Evolutionary conservation across 2,888 invertebrate species (phyloP).

Genomic region (Apocheima hispidaria): DNA sequence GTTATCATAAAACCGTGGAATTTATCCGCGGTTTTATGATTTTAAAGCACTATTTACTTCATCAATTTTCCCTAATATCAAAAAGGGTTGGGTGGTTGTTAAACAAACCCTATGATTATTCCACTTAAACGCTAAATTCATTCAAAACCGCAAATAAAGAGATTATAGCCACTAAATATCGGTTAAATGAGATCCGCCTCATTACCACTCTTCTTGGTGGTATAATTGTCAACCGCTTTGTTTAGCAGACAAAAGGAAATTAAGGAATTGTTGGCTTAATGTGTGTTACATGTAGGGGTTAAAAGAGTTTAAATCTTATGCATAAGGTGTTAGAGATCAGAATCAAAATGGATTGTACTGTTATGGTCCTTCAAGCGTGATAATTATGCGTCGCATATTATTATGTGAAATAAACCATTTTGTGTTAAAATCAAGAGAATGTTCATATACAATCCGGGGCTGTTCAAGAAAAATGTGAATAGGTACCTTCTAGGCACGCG

Average conservation of each 20-base stretch:
- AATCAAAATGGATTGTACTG: slow-evolving; percentile 9
- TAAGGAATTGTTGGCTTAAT: slow-evolving; percentile 40
- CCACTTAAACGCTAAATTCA: slow-evolving; percentile 7
- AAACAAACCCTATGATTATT: slow-evolving; percentile 11
- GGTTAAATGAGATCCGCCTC: slow-evolving; percentile 37
- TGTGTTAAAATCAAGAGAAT: background rate
- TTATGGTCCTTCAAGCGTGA: slow-evolving; percentile 13
- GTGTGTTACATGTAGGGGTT: slow-evolving; percentile 21
- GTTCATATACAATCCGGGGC: background rate
- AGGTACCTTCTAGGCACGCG: no score
- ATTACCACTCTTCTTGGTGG: slow-evolving; percentile 43
- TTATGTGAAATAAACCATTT: slow-evolving; percentile 5
- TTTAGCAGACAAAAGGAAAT: slow-evolving; percentile 43
- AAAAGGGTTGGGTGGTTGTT: background rate
- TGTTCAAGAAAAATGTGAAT: no score
- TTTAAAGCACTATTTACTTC: no score
- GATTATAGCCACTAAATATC: slow-evolving; percentile 36
- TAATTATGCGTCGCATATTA: slow-evolving; percentile 16
- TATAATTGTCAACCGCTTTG: slow-evolving; percentile 45
- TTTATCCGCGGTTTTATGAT: no score
- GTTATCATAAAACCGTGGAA: no score
- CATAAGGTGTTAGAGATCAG: background rate
- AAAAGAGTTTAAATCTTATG: slow-evolving; percentile 22
- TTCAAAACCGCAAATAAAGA: slow-evolving; percentile 16
- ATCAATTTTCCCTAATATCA: background rate